Evolutionary conservation across 2,113 vertebrate genomes (phyloP).

Genomic region (Callorhinus ursinus): DNA sequence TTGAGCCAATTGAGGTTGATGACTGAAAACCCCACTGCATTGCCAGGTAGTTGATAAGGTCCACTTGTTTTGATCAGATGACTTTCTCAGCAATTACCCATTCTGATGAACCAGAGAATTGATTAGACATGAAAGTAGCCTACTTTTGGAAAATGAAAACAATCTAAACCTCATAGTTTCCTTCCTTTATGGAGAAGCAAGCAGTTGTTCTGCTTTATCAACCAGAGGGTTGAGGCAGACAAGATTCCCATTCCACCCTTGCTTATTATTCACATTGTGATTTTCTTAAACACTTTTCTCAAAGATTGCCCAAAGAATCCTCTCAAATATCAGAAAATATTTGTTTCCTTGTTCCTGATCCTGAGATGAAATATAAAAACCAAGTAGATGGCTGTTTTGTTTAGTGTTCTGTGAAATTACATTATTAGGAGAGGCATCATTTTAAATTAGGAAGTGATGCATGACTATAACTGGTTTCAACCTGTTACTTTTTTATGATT

Average conservation of each 20-base stretch:
- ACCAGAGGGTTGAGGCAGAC: neutral
- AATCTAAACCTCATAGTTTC: neutral
- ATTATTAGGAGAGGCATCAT: constrained; percentile 74
- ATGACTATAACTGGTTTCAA: constrained; percentile 65
- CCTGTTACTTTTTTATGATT: constrained; percentile 65
- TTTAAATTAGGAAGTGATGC: constrained; percentile 78
- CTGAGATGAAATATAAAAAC: constrained; percentile 71
- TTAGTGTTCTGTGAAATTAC: constrained; percentile 82
- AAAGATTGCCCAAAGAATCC: constrained; percentile 48
- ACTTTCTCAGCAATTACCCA: constrained; percentile 58
- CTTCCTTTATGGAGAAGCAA: neutral
- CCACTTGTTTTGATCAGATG: constrained; percentile 29
- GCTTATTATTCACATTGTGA: constrained; percentile 62
- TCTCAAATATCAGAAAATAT: constrained; percentile 62
- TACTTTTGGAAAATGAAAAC: constrained; percentile 44
- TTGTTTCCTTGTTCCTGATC: constrained; percentile 44
- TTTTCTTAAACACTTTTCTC: constrained; percentile 70
- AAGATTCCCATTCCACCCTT: neutral
- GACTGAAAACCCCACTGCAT: neutral
- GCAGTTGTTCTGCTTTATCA: neutral
- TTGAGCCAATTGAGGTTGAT: constrained; percentile 43
- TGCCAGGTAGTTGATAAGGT: constrained; percentile 31
- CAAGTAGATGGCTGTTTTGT: constrained; percentile 74
- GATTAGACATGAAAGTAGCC: constrained; percentile 32
- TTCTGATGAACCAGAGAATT: constrained; percentile 55